Evolutionary conservation across 2,797 vertebrate species (phyloP).

Genomic region (Parauchenoglanis ngamensis): DNA sequence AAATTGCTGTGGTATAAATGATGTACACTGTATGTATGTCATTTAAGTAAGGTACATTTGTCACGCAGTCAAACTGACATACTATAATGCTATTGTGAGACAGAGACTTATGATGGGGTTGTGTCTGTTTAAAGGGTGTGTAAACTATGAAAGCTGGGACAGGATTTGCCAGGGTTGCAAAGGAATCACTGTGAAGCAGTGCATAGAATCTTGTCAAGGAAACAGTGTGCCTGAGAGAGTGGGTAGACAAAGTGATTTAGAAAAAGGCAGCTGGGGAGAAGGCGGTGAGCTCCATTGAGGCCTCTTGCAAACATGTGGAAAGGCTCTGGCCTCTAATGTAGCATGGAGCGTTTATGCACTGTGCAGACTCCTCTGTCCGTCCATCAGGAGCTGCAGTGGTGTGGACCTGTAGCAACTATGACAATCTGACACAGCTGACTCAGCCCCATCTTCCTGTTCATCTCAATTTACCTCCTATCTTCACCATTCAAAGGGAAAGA

Average conservation of each 20-base stretch:
- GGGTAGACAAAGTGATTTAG: constrained; percentile 65
- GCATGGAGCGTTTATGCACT: constrained; percentile 77
- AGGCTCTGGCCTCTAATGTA: constrained; percentile 77
- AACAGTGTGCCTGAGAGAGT: neutral
- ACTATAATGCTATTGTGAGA: neutral
- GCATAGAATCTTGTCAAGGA: neutral
- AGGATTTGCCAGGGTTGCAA: neutral
- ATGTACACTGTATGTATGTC: neutral
- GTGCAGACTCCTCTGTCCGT: constrained; percentile 62
- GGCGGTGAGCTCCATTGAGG: constrained; percentile 67
- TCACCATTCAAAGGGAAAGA: constrained; percentile 25
- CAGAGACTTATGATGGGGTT: neutral
- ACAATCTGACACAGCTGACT: constrained; percentile 44
- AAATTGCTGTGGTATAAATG: neutral
- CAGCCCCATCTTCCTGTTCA: constrained; percentile 18
- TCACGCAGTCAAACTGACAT: neutral
- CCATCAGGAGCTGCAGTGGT: constrained; percentile 58
- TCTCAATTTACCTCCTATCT: constrained; percentile 41
- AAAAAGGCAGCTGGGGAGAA: constrained; percentile 68
- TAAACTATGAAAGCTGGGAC: neutral
- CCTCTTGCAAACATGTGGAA: constrained; percentile 79
- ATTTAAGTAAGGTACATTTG: neutral
- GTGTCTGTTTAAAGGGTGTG: constrained; percentile 47
- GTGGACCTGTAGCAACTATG: constrained; percentile 5
- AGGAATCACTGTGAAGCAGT: neutral